Percentiles rank a stretch among this genome's conserved stretches.
Conservation (phyloP, 2,113 vertebrate genomes). For the Paralichthys olivaceus region DNA sequence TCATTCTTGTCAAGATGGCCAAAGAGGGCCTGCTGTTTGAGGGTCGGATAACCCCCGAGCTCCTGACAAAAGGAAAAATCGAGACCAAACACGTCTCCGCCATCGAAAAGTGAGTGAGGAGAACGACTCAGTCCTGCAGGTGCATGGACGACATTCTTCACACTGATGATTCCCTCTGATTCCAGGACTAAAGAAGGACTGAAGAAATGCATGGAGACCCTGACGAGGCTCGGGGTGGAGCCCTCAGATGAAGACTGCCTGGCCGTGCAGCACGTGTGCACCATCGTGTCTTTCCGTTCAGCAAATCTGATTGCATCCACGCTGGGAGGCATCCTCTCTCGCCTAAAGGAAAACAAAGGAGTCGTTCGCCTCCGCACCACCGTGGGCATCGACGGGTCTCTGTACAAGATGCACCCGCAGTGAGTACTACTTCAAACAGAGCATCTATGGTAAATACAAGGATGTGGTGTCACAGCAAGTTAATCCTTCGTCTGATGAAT, state of each 20-base stretch:
- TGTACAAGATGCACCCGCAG: slow-evolving; percentile 99
- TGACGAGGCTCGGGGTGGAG: slow-evolving; percentile 93
- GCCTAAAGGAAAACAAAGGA: slow-evolving; percentile 93
- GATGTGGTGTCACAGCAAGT: no score
- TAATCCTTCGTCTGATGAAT: no score
- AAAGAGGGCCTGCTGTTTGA: slow-evolving; percentile 96
- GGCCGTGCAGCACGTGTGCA: slow-evolving; percentile 94
- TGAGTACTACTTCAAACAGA: slow-evolving; percentile 79
- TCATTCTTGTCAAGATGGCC: slow-evolving; percentile 98
- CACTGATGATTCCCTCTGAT: not conserved
- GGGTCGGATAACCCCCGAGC: slow-evolving; percentile 94
- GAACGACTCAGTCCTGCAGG: not conserved
- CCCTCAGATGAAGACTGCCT: slow-evolving; percentile 94
- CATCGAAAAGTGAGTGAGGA: slow-evolving; percentile 92
- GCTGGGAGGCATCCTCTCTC: slow-evolving; percentile 88
- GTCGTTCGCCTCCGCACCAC: slow-evolving; percentile 92
- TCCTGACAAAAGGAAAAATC: slow-evolving; percentile 94
- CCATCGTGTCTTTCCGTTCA: slow-evolving; percentile 95
- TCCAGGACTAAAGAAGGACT: slow-evolving; percentile 94
- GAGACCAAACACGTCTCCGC: slow-evolving; percentile 94
- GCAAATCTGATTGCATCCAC: slow-evolving; percentile 93
- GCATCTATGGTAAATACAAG: no score
- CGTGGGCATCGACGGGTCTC: slow-evolving; percentile 95
- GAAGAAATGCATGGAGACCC: slow-evolving; percentile 93
- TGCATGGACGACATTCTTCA: no score